Conservation (phyloP, 2,888 invertebrate species). For the Pachydiplax longipennis region DNA sequence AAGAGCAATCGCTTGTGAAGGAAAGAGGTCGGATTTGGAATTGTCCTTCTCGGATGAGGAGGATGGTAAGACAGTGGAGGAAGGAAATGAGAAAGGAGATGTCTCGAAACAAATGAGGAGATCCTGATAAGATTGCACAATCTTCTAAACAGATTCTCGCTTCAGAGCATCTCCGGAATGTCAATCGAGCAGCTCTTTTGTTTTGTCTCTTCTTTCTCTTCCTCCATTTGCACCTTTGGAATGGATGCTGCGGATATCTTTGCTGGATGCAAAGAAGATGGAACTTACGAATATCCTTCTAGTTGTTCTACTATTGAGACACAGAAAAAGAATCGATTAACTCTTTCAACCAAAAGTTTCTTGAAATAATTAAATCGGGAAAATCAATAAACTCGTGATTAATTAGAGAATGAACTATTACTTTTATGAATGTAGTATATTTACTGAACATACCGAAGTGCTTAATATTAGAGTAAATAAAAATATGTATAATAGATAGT, state of each 20-base stretch:
- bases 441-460: too few relatives aligned
- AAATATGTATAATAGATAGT: too few relatives aligned
- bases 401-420: too few relatives aligned
- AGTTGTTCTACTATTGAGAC: not conserved
- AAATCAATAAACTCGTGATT: too few relatives aligned
- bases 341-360: too few relatives aligned
- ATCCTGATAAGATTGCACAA: constrained; percentile 29
- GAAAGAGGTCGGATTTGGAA: not conserved
- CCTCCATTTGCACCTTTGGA: not conserved
- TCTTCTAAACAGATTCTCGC: constrained; percentile 17
- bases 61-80: not conserved
- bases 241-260: not conserved
- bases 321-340: too few relatives aligned
- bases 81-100: not conserved
- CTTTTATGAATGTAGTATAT: too few relatives aligned
- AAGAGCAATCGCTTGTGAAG: not conserved
- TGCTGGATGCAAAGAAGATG: not conserved
- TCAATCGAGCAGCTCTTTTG: not conserved
- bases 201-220: not conserved
- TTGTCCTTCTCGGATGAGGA: not conserved
- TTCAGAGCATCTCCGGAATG: constrained; percentile 15
- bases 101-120: constrained; percentile 18
- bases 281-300: not conserved
- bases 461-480: too few relatives aligned
- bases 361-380: too few relatives aligned